Base-by-base conservation (phyloP, 1,140 invertebrate species). In the Ceratina japonica region DNA sequence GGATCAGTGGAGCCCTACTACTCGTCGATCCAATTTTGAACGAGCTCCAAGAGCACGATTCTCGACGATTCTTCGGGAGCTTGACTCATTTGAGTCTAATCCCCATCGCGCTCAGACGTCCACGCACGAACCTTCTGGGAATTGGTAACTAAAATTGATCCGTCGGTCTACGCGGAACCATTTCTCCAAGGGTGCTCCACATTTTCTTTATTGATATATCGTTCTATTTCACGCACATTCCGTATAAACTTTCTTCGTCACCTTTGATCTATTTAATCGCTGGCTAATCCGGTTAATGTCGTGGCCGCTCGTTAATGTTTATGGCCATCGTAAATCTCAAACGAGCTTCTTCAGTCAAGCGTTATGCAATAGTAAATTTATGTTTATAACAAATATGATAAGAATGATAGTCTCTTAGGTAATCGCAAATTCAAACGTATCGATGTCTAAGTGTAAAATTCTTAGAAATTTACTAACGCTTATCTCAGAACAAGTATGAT, bases 111-210 rank as follows among this genome's bases (percentile, higher is more conserved):
- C 10, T 8, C 3, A 44, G 37, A 44, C 37, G n/a, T 51, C 31
- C 22, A 68, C 64, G 74, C 63, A 7, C 1, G 27, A 5, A 77
- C 20, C 1, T 72, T 72, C 75, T n/a, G 0, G 0, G 75, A 78
- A 78, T 1, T 44, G 4, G 2, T 18, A 31, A 49, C 74, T 75
- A 66, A 20, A 62, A 62, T 37, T 22, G 59, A 52, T 49, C n/a
- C 18, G 1, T 20, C 15, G 63, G 8, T 59, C 7, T 71, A 18
- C 16, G 15, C 13, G 16, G 27, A 44, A 54, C 13, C 24, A 15
- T 16, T 18, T 8, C n/a, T 5, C 2, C n/a, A 3, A n/a, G 15
- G 49, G 7, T 20, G 16, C 64, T 37, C 37, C 37, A 52, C 22
- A 13, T 24, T 71, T 64, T 63, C 3, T 27, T 51, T 56, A 64